Conservation (phyloP, 2,797 vertebrate genomes). For the Pogoniulus pusillus region DNA sequence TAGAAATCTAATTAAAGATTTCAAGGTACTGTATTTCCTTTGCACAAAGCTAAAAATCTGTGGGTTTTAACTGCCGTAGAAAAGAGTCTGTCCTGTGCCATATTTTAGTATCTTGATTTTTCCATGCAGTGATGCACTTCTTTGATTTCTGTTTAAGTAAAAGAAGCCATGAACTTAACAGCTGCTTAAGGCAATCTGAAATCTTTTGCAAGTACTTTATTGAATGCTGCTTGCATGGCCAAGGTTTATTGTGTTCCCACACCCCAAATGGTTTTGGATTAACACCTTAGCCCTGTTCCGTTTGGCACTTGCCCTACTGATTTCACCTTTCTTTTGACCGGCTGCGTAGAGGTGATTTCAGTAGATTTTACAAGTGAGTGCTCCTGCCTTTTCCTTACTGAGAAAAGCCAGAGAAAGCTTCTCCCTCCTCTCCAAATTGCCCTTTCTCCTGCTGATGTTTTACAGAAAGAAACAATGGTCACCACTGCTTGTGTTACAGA, state of each 20-base stretch:
- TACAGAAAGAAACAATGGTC: neutral
- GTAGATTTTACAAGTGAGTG: neutral
- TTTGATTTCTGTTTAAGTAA: neutral
- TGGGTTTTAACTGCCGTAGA: neutral
- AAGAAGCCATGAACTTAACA: neutral
- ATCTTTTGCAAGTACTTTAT: neutral
- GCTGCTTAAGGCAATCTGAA: neutral
- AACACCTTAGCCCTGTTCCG: neutral
- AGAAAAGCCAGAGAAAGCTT: neutral
- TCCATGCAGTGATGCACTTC: neutral
- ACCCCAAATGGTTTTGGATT: neutral
- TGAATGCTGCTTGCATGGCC: neutral
- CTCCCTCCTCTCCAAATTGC: neutral
- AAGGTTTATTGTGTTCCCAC: neutral
- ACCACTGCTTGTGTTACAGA: neutral
- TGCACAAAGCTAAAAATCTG: neutral
- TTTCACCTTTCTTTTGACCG: conserved; percentile 17
- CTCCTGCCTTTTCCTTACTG: neutral
- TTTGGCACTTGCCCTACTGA: neutral
- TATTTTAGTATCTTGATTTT: neutral
- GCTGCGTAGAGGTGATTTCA: neutral
- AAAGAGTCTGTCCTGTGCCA: neutral
- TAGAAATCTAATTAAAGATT: conserved; percentile 75
- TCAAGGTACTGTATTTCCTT: conserved; percentile 79
- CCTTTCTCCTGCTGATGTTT: neutral